Evolutionary conservation across 2,797 vertebrate genomes (phyloP).

Genomic region (Pelochelys cantorii): DNA sequence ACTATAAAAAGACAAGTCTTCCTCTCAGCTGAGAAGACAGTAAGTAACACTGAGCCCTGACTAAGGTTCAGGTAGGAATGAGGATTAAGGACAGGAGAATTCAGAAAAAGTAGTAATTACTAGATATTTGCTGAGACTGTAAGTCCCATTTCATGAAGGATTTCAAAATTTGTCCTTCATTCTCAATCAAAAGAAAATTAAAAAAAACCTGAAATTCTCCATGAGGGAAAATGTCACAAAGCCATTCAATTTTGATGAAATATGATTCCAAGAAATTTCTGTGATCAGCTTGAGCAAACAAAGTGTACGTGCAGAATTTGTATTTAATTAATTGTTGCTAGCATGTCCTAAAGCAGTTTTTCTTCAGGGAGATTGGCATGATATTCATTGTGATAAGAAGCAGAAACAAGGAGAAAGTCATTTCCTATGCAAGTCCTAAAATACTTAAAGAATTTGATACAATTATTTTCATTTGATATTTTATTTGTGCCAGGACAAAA

Average conservation of each 20-base stretch:
- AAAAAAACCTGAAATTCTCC: background rate
- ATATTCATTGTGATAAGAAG: conserved; percentile 13
- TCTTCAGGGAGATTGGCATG: background rate
- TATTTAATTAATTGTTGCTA: conserved; percentile 10
- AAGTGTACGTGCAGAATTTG: conserved; percentile 5
- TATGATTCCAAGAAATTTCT: background rate
- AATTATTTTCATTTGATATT: background rate
- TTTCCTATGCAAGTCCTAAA: conserved; percentile 5
- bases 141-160: background rate
- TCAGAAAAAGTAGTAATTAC: fast-evolving
- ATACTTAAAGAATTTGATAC: conserved; percentile 11
- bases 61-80: background rate
- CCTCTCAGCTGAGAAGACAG: background rate
- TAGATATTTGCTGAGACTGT: background rate
- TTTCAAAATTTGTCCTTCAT: background rate
- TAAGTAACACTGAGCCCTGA: background rate
- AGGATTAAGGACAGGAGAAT: background rate
- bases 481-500: background rate
- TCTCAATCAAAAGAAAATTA: background rate
- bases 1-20: background rate
- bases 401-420: conserved; percentile 30
- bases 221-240: background rate
- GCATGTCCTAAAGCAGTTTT: background rate
- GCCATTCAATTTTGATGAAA: background rate
- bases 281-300: conserved; percentile 10